Evolutionary conservation across 1,140 invertebrate species (phyloP), one percentile per base, ranked within the genome.

Genomic region (Lordiphosa mommai): DNA sequence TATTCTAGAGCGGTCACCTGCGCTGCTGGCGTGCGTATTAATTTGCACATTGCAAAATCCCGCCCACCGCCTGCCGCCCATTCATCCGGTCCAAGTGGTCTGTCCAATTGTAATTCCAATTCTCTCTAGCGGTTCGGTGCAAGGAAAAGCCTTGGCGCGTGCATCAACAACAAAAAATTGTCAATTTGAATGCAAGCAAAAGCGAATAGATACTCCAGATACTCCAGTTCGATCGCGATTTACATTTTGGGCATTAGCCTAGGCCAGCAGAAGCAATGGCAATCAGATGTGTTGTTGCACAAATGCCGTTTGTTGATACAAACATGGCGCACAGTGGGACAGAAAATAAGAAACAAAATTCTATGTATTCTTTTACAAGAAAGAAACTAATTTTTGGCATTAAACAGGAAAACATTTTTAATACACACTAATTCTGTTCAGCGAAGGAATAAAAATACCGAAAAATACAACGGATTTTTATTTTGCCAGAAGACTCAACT

Each of bases 101-200:
- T 7, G 30, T 30, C 9, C 9, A 14, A 30, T 58, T 23, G 9
- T 36, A 38, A 61, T 58, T 48, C 44, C 20, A 14, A 7, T 23
- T 47, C 13, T 13, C 9, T 30, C 34, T 74, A 80, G 76, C 76
- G 76, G 76, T 82, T 55, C 32, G 55, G 16, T 44, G 36, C 56
- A 58, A 67, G 76, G 71, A 80, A 82, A 82, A 72, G 71, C 76
- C 77, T 82, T 82, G 74, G 52, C 40, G 16, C 49, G 72, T 60
- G 40, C 68, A 68, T 63, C 74, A 33, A 5, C 34, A n/a, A 1
- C 33, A 56, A 44, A 50, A 65, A 36, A 65, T 65, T 66, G 38
- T 27, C 44, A 53, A 66, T 82, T 53, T 52, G 50, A 70, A 79
- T 67, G 63, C 67, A 56, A 52, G 27, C 51, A 20, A 32, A n/a